A percentile compares a stretch with the other conserved stretches of the same genome.
phyloP scores from a whole-genome alignment of 1,140 invertebrate species.

The Rhopalosiphum maidis region DNA sequence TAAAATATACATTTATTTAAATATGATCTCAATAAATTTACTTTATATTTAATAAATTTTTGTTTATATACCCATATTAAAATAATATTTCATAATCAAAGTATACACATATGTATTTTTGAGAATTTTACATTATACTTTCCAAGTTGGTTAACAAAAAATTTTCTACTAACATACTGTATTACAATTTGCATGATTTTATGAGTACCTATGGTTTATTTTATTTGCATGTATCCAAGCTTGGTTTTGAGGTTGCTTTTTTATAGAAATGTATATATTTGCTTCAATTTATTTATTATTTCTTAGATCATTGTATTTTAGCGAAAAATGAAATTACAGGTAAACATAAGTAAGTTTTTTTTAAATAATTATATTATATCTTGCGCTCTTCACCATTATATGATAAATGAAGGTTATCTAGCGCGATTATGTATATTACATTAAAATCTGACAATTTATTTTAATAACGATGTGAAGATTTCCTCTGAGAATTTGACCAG shows the following conservation, averaged over 20 bases:
- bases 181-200: conserved; percentile 50
- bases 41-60: neutral
- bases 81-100: neutral
- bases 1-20: neutral
- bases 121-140: conserved; percentile 30
- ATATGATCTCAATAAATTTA: neutral
- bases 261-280: conserved; percentile 35
- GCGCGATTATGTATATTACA: conserved; percentile 45
- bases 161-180: conserved; percentile 35
- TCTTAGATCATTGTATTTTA: conserved; percentile 54
- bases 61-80: neutral
- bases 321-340: conserved; percentile 42
- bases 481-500: conserved; percentile 52
- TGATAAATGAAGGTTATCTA: conserved; percentile 57
- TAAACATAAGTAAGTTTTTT: conserved; percentile 54
- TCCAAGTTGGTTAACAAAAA: conserved; percentile 38
- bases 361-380: conserved; percentile 40
- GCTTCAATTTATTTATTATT: conserved; percentile 39
- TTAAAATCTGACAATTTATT: conserved; percentile 54
- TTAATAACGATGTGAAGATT: conserved; percentile 55
- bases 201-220: conserved; percentile 37
- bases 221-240: conserved; percentile 48
- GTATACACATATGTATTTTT: conserved; percentile 14
- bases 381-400: conserved; percentile 28
- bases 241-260: conserved; percentile 50